Evolutionary conservation across 2,113 vertebrate genomes (phyloP).

Genomic region (Pseudopipra pipra): DNA sequence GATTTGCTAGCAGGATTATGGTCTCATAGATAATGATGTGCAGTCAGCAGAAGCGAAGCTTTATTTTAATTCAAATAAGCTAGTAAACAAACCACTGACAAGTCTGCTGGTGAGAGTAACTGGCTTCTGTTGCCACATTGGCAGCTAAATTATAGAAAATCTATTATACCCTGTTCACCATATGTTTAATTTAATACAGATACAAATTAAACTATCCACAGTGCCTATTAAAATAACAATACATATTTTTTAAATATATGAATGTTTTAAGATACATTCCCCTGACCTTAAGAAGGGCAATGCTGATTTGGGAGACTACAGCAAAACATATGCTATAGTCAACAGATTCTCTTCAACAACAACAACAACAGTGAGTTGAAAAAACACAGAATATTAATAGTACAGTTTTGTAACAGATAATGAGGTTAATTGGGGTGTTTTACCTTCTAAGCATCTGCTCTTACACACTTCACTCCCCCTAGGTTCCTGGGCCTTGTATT

Average conservation of each 20-base stretch:
- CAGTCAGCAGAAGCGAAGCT: conserved; percentile 93
- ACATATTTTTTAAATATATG: conserved; percentile 68
- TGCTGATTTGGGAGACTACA: conserved; percentile 62
- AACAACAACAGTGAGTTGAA: conserved; percentile 54
- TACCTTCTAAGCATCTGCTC: conserved; percentile 55
- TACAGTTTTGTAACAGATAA: conserved; percentile 64
- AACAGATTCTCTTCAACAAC: conserved; percentile 62
- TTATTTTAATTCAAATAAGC: conserved; percentile 99
- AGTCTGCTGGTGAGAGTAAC: conserved; percentile 84
- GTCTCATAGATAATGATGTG: conserved; percentile 93
- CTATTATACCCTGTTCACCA: conserved; percentile 82
- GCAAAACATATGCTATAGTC: conserved; percentile 47
- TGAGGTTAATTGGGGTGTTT: conserved; percentile 74
- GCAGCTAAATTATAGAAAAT: conserved; percentile 84
- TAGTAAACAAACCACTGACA: conserved; percentile 96
- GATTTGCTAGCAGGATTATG: conserved; percentile 93
- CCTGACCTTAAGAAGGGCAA: conserved; percentile 63
- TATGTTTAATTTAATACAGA: conserved; percentile 84
- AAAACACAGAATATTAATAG: conserved; percentile 31
- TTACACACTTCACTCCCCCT: conserved; percentile 64
- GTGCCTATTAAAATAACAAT: conserved; percentile 80
- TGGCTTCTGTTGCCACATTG: conserved; percentile 80
- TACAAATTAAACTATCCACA: conserved; percentile 80
- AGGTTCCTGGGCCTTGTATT: conserved; percentile 51
- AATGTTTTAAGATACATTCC: conserved; percentile 72